phyloP scores from a whole-genome alignment of 2,797 vertebrate genomes.

The Florisuga fusca region DNA sequence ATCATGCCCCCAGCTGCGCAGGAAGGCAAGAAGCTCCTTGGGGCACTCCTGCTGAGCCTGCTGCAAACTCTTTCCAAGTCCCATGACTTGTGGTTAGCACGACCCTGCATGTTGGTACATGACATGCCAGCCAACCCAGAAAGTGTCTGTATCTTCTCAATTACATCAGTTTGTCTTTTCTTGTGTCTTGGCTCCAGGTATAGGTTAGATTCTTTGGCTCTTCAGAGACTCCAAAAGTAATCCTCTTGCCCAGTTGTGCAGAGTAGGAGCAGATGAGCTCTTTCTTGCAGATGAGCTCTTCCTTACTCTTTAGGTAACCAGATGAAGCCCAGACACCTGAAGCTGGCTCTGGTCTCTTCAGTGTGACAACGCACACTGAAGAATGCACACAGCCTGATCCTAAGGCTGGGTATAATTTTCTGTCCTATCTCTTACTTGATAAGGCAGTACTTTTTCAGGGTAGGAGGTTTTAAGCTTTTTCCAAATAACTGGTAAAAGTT shows the following conservation, averaged over 20 bases:
- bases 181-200: not conserved
- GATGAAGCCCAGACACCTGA: not conserved
- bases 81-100: conserved; percentile 32
- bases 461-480: not conserved
- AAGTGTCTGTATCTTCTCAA: conserved; percentile 26
- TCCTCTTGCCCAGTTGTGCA: conserved; percentile 39
- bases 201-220: conserved; percentile 9
- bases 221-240: conserved; percentile 17
- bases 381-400: not conserved
- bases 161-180: conserved; percentile 22
- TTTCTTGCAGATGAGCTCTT: not conserved
- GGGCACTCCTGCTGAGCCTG: not conserved
- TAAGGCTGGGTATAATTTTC: not conserved
- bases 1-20: conserved; percentile 6
- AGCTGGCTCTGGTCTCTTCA: not conserved
- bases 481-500: not conserved
- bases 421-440: not conserved
- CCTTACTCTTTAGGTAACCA: not conserved
- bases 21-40: not conserved
- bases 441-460: not conserved
- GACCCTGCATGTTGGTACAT: not conserved
- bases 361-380: not conserved
- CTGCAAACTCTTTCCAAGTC: conserved; percentile 15
- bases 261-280: not conserved
- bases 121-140: not conserved